phyloP scores from a whole-genome alignment of 2,888 invertebrate species.

The Magallana nippona region DNA sequence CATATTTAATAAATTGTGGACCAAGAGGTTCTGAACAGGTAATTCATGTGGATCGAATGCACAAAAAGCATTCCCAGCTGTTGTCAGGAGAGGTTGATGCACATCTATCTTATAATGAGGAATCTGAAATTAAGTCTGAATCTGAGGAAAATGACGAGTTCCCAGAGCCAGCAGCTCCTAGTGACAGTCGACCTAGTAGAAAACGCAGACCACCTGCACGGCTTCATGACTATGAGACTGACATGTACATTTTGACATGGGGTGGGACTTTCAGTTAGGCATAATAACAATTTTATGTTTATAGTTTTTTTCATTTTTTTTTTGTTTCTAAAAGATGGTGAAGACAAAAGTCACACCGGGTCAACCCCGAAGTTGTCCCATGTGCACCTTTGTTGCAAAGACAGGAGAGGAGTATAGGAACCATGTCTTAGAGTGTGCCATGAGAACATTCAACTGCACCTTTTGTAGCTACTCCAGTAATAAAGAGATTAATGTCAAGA shows the following conservation, averaged over 20 bases:
- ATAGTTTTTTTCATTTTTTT: not conserved
- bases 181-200: too few species aligned
- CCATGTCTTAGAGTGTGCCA: not conserved
- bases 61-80: not conserved
- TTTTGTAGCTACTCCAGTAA: not conserved
- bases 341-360: not conserved
- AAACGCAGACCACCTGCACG: too few species aligned
- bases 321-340: not conserved
- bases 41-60: not conserved
- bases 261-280: not conserved
- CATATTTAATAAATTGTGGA: too few species aligned
- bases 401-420: not conserved
- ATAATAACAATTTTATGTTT: not conserved
- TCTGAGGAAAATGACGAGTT: too few species aligned
- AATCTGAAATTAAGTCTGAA: not conserved
- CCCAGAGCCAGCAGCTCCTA: too few species aligned
- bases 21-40: not conserved
- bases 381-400: not conserved
- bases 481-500: conserved; percentile 10
- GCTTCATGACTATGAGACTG: not conserved
- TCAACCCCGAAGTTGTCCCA: not conserved
- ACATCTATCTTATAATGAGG: not conserved
- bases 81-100: not conserved
- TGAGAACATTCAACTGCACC: not conserved
- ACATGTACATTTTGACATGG: not conserved